Percentiles rank a stretch among this genome's conserved stretches.
phyloP scores from a whole-genome alignment of 2,888 invertebrate species.

The Aleiodes testaceus region DNA sequence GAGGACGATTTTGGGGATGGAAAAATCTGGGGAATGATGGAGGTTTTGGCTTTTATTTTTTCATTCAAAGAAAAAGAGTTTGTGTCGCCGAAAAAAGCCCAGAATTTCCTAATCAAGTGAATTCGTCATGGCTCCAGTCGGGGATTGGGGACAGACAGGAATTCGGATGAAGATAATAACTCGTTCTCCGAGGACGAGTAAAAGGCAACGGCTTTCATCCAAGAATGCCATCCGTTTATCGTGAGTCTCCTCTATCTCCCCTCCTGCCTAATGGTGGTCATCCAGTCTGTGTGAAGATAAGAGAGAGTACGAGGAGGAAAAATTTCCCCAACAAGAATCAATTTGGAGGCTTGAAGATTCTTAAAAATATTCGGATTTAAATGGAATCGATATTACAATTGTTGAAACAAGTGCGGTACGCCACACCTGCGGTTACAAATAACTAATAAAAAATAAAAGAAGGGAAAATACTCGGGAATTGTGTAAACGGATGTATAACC shows the following conservation, averaged over 20 bases:
- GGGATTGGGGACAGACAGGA: slow-evolving; percentile 44
- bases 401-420: slow-evolving; percentile 5
- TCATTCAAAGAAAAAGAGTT: background rate
- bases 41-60: background rate
- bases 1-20: background rate
- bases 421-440: slow-evolving; percentile 38
- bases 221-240: slow-evolving; percentile 61
- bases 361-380: slow-evolving; percentile 5
- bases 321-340: background rate
- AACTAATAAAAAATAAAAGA: slow-evolving; percentile 24
- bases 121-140: slow-evolving; percentile 17
- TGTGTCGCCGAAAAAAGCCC: background rate
- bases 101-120: slow-evolving; percentile 9
- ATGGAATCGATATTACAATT: slow-evolving; percentile 29
- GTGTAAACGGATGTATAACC: slow-evolving; percentile 37
- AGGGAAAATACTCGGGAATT: background rate
- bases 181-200: slow-evolving; percentile 61
- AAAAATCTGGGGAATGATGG: slow-evolving; percentile 14
- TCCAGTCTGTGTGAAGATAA: slow-evolving; percentile 50
- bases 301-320: slow-evolving; percentile 38
- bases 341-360: slow-evolving; percentile 4
- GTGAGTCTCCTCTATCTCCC: slow-evolving; percentile 47
- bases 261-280: slow-evolving; percentile 53
- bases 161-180: slow-evolving; percentile 63
- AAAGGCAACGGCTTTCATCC: slow-evolving; percentile 61